A percentile compares a stretch with the other conserved stretches of the same genome.
Conservation (phyloP, 2,113 vertebrate genomes). For the Halcyon senegalensis region DNA sequence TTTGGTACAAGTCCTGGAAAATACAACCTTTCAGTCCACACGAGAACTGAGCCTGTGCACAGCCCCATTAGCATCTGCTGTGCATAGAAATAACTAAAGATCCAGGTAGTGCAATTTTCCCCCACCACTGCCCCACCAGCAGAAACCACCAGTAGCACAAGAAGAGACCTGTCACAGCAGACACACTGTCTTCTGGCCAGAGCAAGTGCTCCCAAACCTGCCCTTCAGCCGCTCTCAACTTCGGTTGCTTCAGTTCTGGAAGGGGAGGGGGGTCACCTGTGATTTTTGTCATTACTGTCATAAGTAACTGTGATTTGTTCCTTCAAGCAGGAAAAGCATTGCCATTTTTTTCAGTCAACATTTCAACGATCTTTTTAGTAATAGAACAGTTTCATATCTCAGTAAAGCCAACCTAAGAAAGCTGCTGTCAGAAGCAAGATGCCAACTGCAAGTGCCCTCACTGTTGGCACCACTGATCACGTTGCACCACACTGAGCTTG, state of each 20-base stretch:
- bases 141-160: background rate
- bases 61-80: background rate
- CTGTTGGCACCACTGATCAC: background rate
- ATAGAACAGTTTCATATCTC: background rate
- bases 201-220: background rate
- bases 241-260: background rate
- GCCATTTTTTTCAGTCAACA: background rate
- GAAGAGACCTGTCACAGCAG: background rate
- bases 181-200: background rate
- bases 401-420: background rate
- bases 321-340: background rate
- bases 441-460: background rate
- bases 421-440: background rate
- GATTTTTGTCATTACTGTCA: background rate
- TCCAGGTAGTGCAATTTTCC: background rate
- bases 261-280: background rate
- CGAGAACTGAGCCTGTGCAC: background rate
- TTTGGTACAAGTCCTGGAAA: background rate
- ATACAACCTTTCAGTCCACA: background rate
- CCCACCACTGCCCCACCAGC: background rate
- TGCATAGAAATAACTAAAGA: background rate
- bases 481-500: background rate
- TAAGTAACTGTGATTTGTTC: background rate
- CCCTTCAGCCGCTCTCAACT: background rate
- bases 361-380: background rate